Evolutionary conservation across 2,888 invertebrate species (phyloP).

Genomic region (Orthonychiurus folsomi): DNA sequence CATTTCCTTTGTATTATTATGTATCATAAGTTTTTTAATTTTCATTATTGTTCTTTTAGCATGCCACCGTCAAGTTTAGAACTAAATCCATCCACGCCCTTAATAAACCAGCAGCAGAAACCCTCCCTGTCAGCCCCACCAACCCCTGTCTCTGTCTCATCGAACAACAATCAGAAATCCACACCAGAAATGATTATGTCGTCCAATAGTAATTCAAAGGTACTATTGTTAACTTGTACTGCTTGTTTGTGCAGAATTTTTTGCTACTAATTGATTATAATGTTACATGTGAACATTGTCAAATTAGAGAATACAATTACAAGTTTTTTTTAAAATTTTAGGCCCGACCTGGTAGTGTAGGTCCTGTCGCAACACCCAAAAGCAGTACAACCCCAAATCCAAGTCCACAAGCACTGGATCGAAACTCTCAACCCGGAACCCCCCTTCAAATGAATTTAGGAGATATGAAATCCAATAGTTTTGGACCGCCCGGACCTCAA

Average conservation of each 20-base stretch:
- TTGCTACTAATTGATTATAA: not conserved
- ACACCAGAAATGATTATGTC: conserved; percentile 30
- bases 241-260: too few relatives aligned
- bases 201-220: conserved; percentile 34
- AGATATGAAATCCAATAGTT: conserved; percentile 34
- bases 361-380: conserved; percentile 39
- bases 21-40: conserved; percentile 7
- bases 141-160: conserved; percentile 49
- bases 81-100: conserved; percentile 43
- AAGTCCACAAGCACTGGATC: conserved; percentile 38
- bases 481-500: conserved; percentile 19
- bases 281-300: too few relatives aligned
- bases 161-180: conserved; percentile 41
- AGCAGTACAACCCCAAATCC: conserved; percentile 40
- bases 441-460: conserved; percentile 40
- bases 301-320: too few relatives aligned
- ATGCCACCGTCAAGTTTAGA: conserved; percentile 43
- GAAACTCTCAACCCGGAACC: conserved; percentile 40
- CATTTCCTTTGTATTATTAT: conserved; percentile 4
- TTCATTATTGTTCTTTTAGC: conserved; percentile 30
- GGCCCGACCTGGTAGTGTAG: conserved; percentile 40
- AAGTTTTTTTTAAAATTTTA: conserved; percentile 12
- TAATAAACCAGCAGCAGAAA: conserved; percentile 34
- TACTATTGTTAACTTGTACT: too few relatives aligned
- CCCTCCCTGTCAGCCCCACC: conserved; percentile 46